phyloP scores from a whole-genome alignment of 2,888 invertebrate species.

The Drosophila mercatorum region DNA sequence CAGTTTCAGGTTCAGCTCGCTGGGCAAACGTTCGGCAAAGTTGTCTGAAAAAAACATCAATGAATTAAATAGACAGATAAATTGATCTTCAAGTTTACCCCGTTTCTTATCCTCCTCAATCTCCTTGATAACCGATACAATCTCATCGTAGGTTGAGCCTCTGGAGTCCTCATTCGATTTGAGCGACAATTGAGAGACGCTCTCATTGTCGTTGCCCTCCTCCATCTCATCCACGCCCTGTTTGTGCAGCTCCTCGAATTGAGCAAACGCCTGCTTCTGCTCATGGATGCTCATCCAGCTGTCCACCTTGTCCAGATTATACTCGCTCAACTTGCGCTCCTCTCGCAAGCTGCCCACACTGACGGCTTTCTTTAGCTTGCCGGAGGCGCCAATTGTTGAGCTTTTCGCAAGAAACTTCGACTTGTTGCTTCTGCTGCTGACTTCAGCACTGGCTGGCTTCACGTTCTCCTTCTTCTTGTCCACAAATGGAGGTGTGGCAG shows the following conservation, averaged over 20 bases:
- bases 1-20: slow-evolving; percentile 78
- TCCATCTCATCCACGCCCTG: slow-evolving; percentile 67
- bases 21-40: slow-evolving; percentile 73
- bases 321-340: slow-evolving; percentile 83
- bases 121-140: slow-evolving; percentile 84
- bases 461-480: slow-evolving; percentile 82
- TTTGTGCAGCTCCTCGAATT: slow-evolving; percentile 59
- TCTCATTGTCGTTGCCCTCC: slow-evolving; percentile 67
- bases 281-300: slow-evolving; percentile 85
- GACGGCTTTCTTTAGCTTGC: slow-evolving; percentile 72
- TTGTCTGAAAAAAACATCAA: slow-evolving; percentile 67
- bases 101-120: slow-evolving; percentile 84
- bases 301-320: slow-evolving; percentile 84
- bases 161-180: slow-evolving; percentile 82
- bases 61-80: not conserved
- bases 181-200: slow-evolving; percentile 69
- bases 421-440: slow-evolving; percentile 32
- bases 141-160: slow-evolving; percentile 84
- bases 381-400: slow-evolving; percentile 2
- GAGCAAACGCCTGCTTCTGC: slow-evolving; percentile 47
- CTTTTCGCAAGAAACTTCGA: slow-evolving; percentile 40
- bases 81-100: slow-evolving; percentile 57
- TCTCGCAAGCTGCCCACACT: slow-evolving; percentile 78
- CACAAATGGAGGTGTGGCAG: slow-evolving; percentile 68
- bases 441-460: slow-evolving; percentile 64